A percentile compares a stretch with the other conserved stretches of the same genome.
Conservation (phyloP, 2,113 vertebrate species). For the Amblyopsis rosae region DNA sequence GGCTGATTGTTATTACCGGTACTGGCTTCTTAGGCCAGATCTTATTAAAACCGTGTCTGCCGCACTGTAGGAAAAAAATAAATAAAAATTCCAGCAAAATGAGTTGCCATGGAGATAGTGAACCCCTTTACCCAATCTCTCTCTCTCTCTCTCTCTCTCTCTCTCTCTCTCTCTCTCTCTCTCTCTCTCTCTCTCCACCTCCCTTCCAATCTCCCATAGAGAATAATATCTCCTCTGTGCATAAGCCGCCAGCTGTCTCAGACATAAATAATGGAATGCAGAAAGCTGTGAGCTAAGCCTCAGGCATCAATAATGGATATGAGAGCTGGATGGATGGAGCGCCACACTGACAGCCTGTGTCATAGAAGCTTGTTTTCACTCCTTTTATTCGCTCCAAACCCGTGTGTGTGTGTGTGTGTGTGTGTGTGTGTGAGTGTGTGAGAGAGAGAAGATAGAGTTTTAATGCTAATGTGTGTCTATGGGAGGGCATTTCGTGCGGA, state of each 20-base stretch:
- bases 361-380: constrained; percentile 42
- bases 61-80: constrained; percentile 29
- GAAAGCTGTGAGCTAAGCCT: constrained; percentile 72
- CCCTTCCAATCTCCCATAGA: constrained; percentile 54
- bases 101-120: constrained; percentile 75
- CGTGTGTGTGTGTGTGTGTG: neutral
- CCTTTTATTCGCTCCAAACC: constrained; percentile 14
- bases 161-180: neutral
- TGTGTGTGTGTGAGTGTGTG: neutral
- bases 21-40: constrained; percentile 40
- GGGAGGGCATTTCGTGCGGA: constrained; percentile 22
- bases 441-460: constrained; percentile 3
- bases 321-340: constrained; percentile 65
- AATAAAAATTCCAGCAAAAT: constrained; percentile 37
- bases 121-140: constrained; percentile 50
- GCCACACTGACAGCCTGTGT: constrained; percentile 60
- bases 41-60: constrained; percentile 53
- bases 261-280: constrained; percentile 82
- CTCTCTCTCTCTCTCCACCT: neutral
- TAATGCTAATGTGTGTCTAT: constrained; percentile 7
- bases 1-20: constrained; percentile 47
- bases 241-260: constrained; percentile 70
- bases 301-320: constrained; percentile 74
- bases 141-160: constrained; percentile 10
- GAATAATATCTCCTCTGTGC: constrained; percentile 64